phyloP scores from a whole-genome alignment of 2,113 vertebrate genomes.

The Trematomus loennbergii region DNA sequence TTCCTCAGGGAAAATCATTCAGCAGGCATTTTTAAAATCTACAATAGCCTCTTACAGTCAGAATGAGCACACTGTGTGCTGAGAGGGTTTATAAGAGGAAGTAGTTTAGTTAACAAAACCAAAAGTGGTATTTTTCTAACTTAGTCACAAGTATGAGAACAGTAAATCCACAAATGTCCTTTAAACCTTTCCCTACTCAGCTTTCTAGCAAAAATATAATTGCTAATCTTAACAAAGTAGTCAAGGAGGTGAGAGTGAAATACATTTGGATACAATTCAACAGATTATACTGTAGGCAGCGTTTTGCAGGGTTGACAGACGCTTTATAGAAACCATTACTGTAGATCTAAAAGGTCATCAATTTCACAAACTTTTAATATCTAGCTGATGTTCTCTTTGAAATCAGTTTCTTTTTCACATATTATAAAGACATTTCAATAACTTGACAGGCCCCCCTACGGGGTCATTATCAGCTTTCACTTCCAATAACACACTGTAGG shows the following conservation, averaged over 20 bases:
- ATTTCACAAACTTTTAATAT: slow-evolving; percentile 39
- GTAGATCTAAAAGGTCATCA: slow-evolving; percentile 2
- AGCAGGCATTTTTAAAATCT: slow-evolving; percentile 9
- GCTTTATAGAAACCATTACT: background rate
- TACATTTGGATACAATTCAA: background rate
- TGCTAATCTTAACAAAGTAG: slow-evolving; percentile 3
- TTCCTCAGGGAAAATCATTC: slow-evolving; percentile 27
- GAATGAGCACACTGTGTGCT: background rate
- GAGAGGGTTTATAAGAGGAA: slow-evolving; percentile 3
- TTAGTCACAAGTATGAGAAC: background rate
- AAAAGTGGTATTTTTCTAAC: slow-evolving; percentile 18
- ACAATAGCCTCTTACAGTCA: background rate
- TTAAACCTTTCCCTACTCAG: slow-evolving; percentile 16
- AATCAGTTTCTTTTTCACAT: slow-evolving; percentile 38
- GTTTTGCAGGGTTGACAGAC: background rate
- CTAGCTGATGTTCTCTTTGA: slow-evolving; percentile 32
- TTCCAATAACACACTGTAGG: slow-evolving; percentile 52
- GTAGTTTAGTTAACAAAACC: slow-evolving; percentile 11
- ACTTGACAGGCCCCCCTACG: slow-evolving; percentile 51
- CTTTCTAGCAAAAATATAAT: slow-evolving; percentile 15
- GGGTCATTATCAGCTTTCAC: slow-evolving; percentile 68
- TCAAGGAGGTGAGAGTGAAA: background rate
- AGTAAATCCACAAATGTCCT: slow-evolving; percentile 9
- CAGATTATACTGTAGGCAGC: background rate
- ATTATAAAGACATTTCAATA: slow-evolving; percentile 28